Evolutionary conservation across 2,888 invertebrate genomes (phyloP).

Genomic region (Schizotus pectinicornis): DNA sequence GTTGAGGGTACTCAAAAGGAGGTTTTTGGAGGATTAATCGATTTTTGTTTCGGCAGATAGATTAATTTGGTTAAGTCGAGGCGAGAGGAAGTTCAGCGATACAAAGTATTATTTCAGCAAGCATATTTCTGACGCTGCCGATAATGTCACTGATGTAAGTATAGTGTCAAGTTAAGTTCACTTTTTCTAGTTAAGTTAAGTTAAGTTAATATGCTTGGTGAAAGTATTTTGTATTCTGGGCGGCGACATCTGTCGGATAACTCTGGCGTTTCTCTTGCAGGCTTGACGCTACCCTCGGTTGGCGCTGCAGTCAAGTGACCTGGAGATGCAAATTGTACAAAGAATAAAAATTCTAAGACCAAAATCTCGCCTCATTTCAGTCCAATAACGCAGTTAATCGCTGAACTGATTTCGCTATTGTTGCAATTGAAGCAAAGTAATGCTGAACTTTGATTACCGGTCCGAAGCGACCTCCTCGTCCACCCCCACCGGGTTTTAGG

Average conservation of each 20-base stretch:
- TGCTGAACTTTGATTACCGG: too few relatives aligned
- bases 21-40: background rate
- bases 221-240: slow-evolving; percentile 1
- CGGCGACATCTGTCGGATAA: background rate
- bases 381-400: too few relatives aligned
- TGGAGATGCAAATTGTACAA: too few relatives aligned
- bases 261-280: slow-evolving; percentile 4
- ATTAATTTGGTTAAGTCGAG: slow-evolving; percentile 21
- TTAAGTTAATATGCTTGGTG: slow-evolving; percentile 18
- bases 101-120: slow-evolving; percentile 20
- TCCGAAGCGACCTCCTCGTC: too few relatives aligned
- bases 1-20: background rate
- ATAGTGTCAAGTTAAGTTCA: slow-evolving; percentile 4
- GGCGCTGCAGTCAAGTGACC: too few relatives aligned
- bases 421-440: too few relatives aligned
- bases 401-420: too few relatives aligned
- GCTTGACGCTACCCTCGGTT: slow-evolving; percentile 16
- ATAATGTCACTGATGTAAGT: slow-evolving; percentile 14
- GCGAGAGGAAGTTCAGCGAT: slow-evolving; percentile 20
- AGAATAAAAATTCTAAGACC: too few relatives aligned
- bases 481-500: too few relatives aligned
- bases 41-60: slow-evolving; percentile 11
- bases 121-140: slow-evolving; percentile 8
- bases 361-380: too few relatives aligned
- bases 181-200: background rate